Conservation (phyloP, 2,888 invertebrate genomes). For the Drosophila peninsularis region DNA sequence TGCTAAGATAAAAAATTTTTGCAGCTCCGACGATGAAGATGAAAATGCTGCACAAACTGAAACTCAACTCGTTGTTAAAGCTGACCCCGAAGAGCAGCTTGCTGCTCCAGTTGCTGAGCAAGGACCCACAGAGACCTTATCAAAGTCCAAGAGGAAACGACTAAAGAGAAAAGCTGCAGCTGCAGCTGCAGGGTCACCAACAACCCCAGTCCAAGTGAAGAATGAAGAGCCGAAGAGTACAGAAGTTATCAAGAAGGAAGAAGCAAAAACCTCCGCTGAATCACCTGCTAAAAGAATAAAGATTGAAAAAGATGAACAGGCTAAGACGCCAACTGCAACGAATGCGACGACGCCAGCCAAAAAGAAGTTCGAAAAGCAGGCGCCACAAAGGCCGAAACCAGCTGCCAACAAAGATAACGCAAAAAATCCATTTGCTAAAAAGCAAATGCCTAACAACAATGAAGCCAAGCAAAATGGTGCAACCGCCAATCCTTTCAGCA, state of each 20-base stretch:
- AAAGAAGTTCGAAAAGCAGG: slow-evolving; percentile 11
- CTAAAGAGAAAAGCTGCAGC: slow-evolving; percentile 70
- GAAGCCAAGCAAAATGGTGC: slow-evolving; percentile 1
- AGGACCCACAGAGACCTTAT: slow-evolving; percentile 44
- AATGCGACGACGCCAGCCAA: slow-evolving; percentile 13
- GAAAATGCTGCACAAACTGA: slow-evolving; percentile 32
- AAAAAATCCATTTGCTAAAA: slow-evolving; percentile 38
- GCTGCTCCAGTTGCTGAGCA: slow-evolving; percentile 1
- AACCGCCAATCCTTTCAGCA: slow-evolving; percentile 22
- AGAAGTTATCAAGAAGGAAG: slow-evolving; percentile 9
- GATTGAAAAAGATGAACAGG: background rate
- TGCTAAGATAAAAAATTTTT: background rate
- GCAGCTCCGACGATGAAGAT: slow-evolving; percentile 82
- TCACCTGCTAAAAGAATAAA: slow-evolving; percentile 1
- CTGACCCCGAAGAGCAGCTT: background rate
- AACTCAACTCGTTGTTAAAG: slow-evolving; percentile 3
- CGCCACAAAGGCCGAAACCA: background rate
- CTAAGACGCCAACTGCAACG: slow-evolving; percentile 3
- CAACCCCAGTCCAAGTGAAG: background rate
- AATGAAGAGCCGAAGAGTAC: background rate
- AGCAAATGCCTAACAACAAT: slow-evolving; percentile 23
- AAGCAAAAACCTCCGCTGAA: background rate
- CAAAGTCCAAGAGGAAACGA: slow-evolving; percentile 67
- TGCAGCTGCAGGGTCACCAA: slow-evolving; percentile 8
- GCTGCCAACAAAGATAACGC: slow-evolving; percentile 12